Conservation (phyloP, 1,140 invertebrate genomes). For the Eumeta japonica region DNA sequence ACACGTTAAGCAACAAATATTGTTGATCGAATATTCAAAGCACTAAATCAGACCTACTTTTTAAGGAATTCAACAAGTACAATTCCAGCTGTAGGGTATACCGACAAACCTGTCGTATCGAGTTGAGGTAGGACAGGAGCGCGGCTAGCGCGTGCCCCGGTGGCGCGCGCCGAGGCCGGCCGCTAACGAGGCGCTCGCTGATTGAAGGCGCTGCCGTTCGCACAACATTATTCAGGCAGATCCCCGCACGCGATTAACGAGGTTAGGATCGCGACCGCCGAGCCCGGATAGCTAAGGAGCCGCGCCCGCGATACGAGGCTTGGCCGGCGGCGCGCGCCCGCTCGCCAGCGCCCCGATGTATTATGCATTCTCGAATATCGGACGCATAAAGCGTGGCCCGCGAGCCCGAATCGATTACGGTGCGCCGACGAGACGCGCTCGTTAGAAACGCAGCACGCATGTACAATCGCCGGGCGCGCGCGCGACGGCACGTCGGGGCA, state of each 20-base stretch:
- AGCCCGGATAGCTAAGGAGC: too few relatives aligned
- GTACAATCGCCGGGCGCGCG: slow-evolving; percentile 48
- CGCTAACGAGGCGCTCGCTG: too few relatives aligned
- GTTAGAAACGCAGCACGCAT: slow-evolving; percentile 56
- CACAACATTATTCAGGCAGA: slow-evolving; percentile 37
- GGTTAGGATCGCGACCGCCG: slow-evolving; percentile 17
- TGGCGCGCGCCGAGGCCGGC: too few relatives aligned
- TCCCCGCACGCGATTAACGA: slow-evolving; percentile 27
- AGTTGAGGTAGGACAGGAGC: too few relatives aligned
- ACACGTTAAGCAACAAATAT: too few relatives aligned
- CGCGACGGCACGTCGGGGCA: too few relatives aligned
- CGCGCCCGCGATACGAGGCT: slow-evolving; percentile 4
- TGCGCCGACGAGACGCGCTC: slow-evolving; percentile 32
- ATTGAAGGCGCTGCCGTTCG: slow-evolving; percentile 39
- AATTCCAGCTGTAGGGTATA: too few relatives aligned
- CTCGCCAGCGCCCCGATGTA: slow-evolving; percentile 38
- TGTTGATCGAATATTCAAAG: too few relatives aligned
- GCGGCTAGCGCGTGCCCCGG: background rate
- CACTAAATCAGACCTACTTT: too few relatives aligned
- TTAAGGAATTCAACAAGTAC: too few relatives aligned
- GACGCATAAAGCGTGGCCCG: slow-evolving; percentile 44
- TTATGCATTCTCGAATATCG: slow-evolving; percentile 56
- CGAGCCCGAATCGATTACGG: slow-evolving; percentile 47
- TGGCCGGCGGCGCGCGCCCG: too few relatives aligned
- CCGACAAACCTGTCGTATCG: too few relatives aligned